A percentile compares a stretch with the other conserved stretches of the same genome.
Evolutionary conservation across 2,797 vertebrate species (phyloP).

Genomic region (Orientallactaga sibirica): DNA sequence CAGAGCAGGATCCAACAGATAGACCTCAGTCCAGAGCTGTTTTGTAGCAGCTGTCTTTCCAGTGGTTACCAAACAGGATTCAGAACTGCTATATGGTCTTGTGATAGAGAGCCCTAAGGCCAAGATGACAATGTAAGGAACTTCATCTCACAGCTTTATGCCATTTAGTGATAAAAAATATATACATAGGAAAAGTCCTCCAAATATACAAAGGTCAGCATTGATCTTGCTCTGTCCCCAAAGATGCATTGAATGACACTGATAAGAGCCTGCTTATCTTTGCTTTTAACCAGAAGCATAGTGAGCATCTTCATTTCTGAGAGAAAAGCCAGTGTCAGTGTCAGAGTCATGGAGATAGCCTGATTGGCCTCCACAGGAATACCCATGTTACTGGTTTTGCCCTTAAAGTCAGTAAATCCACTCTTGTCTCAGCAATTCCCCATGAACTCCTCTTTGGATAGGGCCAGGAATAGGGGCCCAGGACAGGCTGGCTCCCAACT

Average conservation of each 20-base stretch:
- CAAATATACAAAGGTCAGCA: neutral
- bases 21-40: neutral
- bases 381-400: neutral
- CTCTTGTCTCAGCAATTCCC: neutral
- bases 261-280: neutral
- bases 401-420: neutral
- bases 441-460: neutral
- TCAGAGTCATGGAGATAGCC: fast-evolving
- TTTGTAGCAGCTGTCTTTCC: neutral
- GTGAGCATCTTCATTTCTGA: neutral
- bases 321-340: neutral
- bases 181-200: too few species aligned
- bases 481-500: neutral
- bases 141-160: neutral
- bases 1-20: neutral
- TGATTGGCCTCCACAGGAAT: fast-evolving
- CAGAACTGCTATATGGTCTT: neutral
- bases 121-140: too few species aligned
- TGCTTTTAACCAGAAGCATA: neutral
- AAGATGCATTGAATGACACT: neutral
- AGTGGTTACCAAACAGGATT: neutral
- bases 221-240: neutral
- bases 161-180: neutral
- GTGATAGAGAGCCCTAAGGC: neutral
- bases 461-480: neutral